Evolutionary conservation across 53 echinoderm and acorn worm species (phyloP).

Genomic region (Glandiceps talaboti): DNA sequence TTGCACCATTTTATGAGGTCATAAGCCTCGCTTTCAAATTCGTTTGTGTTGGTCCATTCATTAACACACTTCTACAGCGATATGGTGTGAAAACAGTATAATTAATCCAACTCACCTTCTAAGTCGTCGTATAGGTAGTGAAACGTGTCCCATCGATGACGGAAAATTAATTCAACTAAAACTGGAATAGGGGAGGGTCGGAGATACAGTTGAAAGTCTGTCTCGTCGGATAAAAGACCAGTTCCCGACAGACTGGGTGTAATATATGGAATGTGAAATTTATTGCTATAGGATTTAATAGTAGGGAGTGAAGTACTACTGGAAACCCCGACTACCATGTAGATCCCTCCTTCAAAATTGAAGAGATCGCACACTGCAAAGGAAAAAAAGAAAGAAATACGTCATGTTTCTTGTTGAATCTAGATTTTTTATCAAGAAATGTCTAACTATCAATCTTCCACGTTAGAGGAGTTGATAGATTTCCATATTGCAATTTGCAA

Average conservation of each 20-base stretch:
- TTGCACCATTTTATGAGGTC: too few relatives aligned
- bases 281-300: constrained; percentile 47
- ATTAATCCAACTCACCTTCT: constrained; percentile 42
- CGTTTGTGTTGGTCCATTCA: not conserved
- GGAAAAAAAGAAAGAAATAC: too few relatives aligned
- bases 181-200: constrained; percentile 61
- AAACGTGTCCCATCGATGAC: constrained; percentile 59
- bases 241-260: constrained; percentile 56
- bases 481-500: too few relatives aligned
- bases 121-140: constrained; percentile 54
- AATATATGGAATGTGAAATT: constrained; percentile 57
- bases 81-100: too few relatives aligned
- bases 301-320: constrained; percentile 19
- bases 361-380: not conserved
- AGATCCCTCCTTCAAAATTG: not conserved
- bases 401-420: too few relatives aligned
- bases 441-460: too few relatives aligned
- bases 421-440: too few relatives aligned
- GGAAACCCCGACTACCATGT: not conserved
- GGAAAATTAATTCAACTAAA: constrained; percentile 40
- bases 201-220: constrained; percentile 32
- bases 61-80: not conserved
- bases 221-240: constrained; percentile 16
- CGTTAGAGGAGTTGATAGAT: too few relatives aligned
- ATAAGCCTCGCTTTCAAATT: too few relatives aligned